These are phyloP conservation scores for Corella eumyota DNA, from an alignment of 23 tunicate genomes.

Conservation along the genomic window DNA sequence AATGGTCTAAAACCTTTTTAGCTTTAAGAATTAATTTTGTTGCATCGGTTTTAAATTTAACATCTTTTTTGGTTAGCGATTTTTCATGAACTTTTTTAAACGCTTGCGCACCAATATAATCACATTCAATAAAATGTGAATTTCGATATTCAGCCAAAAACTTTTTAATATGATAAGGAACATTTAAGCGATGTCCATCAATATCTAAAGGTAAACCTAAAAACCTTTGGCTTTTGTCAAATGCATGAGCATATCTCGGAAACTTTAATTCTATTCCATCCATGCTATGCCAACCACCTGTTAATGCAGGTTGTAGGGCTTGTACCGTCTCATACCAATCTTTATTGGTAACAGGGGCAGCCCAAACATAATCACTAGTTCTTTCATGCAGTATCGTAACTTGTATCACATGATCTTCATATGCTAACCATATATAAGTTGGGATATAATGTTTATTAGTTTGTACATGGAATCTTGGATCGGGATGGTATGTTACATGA, in stretches of 20 bases:
- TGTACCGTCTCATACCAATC: conserved; percentile 57
- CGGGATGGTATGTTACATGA: conserved; percentile 32
- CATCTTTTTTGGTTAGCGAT: conserved; percentile 2
- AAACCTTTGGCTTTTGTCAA: conserved; percentile 34
- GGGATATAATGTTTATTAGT: conserved; percentile 12
- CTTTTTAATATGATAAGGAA: conserved; percentile 36
- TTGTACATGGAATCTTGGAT: conserved; percentile 21
- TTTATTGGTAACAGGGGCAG: conserved; percentile 39
- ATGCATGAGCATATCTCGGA: conserved; percentile 71
- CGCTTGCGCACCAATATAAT: conserved; percentile 23
- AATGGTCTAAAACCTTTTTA: conserved; percentile 31
- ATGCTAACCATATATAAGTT: conserved; percentile 67
- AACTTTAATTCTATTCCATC: conserved; percentile 50
- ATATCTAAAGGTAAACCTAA: conserved; percentile 35
- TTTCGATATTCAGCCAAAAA: conserved; percentile 38
- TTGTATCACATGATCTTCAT: conserved; percentile 73
- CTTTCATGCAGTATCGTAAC: conserved; percentile 55
- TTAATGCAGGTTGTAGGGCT: conserved; percentile 30
- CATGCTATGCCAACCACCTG: conserved; percentile 56
- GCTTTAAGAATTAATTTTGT: conserved; percentile 15
- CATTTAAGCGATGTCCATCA: conserved; percentile 43
- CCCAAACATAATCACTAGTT: conserved; percentile 32
- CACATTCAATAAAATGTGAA: conserved; percentile 55
- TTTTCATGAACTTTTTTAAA: conserved; percentile 10
- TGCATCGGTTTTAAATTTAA: conserved; percentile 8